Conservation (phyloP, 1,140 invertebrate genomes). For the Chlorops oryzae region DNA sequence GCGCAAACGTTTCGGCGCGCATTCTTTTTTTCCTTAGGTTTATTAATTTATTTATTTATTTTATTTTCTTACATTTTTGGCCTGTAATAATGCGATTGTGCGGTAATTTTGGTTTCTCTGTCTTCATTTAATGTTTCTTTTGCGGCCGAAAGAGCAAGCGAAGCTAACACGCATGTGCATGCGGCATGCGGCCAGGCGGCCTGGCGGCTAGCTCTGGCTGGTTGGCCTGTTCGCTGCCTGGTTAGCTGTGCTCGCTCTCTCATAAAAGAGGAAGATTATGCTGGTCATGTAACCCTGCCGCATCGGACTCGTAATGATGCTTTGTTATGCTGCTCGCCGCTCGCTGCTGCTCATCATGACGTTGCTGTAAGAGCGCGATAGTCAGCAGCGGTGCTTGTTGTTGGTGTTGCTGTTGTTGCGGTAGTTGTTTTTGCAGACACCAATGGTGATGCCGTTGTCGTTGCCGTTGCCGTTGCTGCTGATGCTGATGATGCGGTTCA, state of each 20-base stretch:
- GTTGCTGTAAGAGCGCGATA: constrained; percentile 1
- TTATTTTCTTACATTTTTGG: constrained; percentile 12
- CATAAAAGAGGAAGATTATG: too few relatives aligned
- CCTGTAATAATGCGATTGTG: constrained; percentile 47
- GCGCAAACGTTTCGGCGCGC: too few relatives aligned
- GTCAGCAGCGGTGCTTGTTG: too few relatives aligned
- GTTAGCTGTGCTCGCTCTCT: too few relatives aligned
- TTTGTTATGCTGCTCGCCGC: constrained; percentile 36
- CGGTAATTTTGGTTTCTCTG: constrained; percentile 39
- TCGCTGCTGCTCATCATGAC: constrained; percentile 17
- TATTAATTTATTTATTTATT: background rate
- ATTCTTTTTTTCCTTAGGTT: too few relatives aligned
- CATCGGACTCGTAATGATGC: too few relatives aligned
- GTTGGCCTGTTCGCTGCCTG: too few relatives aligned
- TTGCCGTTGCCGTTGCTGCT: constrained; percentile 6
- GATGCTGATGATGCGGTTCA: too few relatives aligned
- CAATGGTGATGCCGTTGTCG: constrained; percentile 1
- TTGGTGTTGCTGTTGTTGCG: constrained; percentile 1
- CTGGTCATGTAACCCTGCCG: too few relatives aligned
- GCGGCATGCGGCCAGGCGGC: too few relatives aligned
- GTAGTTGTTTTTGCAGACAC: constrained; percentile 1
- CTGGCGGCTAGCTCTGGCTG: too few relatives aligned
- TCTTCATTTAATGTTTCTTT: constrained; percentile 44
- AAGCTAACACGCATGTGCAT: constrained; percentile 17
- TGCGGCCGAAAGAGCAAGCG: constrained; percentile 22